Evolutionary conservation across 2,888 invertebrate species (phyloP).

Genomic region (Bombylius discolor): DNA sequence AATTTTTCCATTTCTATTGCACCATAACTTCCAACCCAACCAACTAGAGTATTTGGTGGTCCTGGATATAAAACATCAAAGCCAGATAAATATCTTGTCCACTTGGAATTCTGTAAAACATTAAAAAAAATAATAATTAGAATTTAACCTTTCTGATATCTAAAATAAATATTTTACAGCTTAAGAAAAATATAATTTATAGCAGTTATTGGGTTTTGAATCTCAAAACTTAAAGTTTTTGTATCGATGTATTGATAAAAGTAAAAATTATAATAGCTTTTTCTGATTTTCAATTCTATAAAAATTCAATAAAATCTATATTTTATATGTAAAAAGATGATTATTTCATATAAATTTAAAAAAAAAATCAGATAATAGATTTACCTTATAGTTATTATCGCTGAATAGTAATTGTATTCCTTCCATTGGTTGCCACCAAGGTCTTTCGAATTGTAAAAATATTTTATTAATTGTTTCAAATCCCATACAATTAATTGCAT

Average conservation of each 20-base stretch:
- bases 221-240: too few relatives aligned
- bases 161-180: neutral
- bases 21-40: conserved; percentile 52
- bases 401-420: conserved; percentile 17
- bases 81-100: conserved; percentile 48
- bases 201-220: too few relatives aligned
- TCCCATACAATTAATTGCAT: conserved; percentile 44
- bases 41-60: conserved; percentile 42
- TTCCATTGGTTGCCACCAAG: conserved; percentile 44
- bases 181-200: too few relatives aligned
- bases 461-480: conserved; percentile 55
- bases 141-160: neutral
- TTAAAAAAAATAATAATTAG: neutral
- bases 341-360: too few relatives aligned
- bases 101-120: conserved; percentile 26
- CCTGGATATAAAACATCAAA: conserved; percentile 47
- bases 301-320: too few relatives aligned
- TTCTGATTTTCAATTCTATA: too few relatives aligned
- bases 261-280: too few relatives aligned
- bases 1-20: conserved; percentile 44
- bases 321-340: too few relatives aligned
- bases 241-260: too few relatives aligned
- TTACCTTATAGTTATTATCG: neutral
- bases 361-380: too few relatives aligned
- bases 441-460: conserved; percentile 46